Evolutionary conservation across 2,888 invertebrate species (phyloP), one percentile per base, ranked within the genome.

Genomic region (Cantharis nigra): DNA sequence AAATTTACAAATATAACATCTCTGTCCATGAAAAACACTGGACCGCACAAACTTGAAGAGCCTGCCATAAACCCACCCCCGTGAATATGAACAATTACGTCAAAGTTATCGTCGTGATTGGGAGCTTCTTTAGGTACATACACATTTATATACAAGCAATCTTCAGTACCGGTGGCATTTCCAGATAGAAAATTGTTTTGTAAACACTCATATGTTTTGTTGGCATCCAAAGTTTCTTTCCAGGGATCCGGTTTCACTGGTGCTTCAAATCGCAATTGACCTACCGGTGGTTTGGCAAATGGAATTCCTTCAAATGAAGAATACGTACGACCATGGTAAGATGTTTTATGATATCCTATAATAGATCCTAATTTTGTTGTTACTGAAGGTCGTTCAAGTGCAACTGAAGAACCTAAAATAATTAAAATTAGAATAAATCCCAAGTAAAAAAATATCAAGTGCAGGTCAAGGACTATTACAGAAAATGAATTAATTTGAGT

Each of bases 81-180:
- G 28, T 77, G 77, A 64, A 77, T 69, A n/a, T 74, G 69, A 28
- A 77, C 74, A 4, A 77, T 30, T 3, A 77, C 74, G 10, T 77
- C 74, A 16, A 77, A 33, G 14, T 77, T 74, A 23, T 69, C 70
- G 1, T 16, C 13, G 11, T 2, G 20, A 64, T 11, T 49, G 3
- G 30, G 28, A 16, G n/a, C 5, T 13, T 33, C 16, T 70, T 16
- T 49, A 10, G 77, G 77, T 18, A 74, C 73, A 33, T 77, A 77
- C 11, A 77, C 63, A 70, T 77, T 74, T 16, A 77, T 11, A 63
- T 77, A 77, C 11, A 77, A 16, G 49, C 77, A 77, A 70, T 77
- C 77, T 65, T 77, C 77, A 18, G 23, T 14, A 18, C 77, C 77
- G 0, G 23, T 64, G 18, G 18, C n/a, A 1, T 28, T 23, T 5